These are phyloP conservation scores for Syrista parreyssii DNA, from an alignment of 2,888 invertebrate species.

Conservation along the genomic window DNA sequence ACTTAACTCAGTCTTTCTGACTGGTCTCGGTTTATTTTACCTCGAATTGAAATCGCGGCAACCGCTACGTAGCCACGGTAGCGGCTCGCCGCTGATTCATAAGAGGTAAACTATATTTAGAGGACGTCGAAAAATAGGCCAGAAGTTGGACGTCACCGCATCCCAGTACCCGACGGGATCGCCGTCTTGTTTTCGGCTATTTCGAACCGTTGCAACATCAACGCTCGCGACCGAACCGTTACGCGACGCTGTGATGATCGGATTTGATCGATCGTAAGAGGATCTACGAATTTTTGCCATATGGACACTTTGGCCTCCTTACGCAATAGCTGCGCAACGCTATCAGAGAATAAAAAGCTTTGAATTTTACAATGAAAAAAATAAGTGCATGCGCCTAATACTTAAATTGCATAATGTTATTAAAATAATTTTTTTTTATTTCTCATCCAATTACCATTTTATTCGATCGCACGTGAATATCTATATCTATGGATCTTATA, in stretches of 20 bases:
- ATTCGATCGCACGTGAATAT: no score
- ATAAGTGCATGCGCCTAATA: background rate
- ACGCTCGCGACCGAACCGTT: background rate
- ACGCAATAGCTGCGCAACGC: background rate
- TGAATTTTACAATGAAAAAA: background rate
- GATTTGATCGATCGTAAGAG: background rate
- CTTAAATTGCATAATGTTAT: background rate
- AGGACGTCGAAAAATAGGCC: conserved; percentile 58
- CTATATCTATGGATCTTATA: background rate
- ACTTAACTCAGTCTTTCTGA: background rate
- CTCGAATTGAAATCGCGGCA: conserved; percentile 31
- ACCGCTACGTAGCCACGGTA: conserved; percentile 7
- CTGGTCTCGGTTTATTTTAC: conserved; percentile 28
- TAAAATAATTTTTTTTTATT: background rate
- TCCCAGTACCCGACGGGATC: conserved; percentile 37
- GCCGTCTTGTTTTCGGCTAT: conserved; percentile 57
- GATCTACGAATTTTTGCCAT: background rate
- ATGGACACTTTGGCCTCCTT: background rate
- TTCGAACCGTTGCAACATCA: conserved; percentile 54
- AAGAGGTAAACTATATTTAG: conserved; percentile 58
- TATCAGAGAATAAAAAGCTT: background rate
- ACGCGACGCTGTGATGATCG: conserved; percentile 7
- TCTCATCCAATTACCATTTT: background rate
- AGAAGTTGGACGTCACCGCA: conserved; percentile 51
- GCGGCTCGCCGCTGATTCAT: conserved; percentile 50